phyloP scores from a whole-genome alignment of 2,888 invertebrate genomes.

The Tholera decimalis region DNA sequence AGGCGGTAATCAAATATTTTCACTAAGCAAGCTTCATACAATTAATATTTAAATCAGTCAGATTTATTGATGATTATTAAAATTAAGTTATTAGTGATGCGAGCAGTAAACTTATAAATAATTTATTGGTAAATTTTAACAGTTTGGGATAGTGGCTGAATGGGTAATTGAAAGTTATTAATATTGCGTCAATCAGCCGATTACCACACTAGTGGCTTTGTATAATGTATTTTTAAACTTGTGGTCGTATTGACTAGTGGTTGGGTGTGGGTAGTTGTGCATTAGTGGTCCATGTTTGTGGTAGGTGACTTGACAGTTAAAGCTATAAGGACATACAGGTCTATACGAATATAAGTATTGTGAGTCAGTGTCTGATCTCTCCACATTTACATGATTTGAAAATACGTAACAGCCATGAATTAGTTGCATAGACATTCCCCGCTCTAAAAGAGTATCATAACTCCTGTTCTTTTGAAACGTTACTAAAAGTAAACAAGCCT shows the following conservation, averaged over 20 bases:
- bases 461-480: no score
- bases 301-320: not conserved
- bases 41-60: conserved; percentile 6
- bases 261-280: no score
- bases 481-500: no score
- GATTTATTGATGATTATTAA: conserved; percentile 8
- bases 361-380: no score
- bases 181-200: not conserved
- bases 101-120: not conserved
- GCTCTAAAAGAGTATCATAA: no score
- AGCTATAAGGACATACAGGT: no score
- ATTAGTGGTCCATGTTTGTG: not conserved
- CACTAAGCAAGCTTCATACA: not conserved
- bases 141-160: not conserved
- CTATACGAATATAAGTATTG: no score
- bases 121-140: conserved; percentile 9
- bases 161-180: conserved; percentile 8
- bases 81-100: conserved; percentile 14
- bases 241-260: not conserved
- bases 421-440: no score
- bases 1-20: not conserved
- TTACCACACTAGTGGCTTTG: conserved; percentile 4
- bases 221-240: not conserved
- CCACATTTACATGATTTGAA: no score
- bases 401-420: no score